Base-by-base conservation (phyloP, 2,113 vertebrate species). In the Aphyosemion australe region DNA sequence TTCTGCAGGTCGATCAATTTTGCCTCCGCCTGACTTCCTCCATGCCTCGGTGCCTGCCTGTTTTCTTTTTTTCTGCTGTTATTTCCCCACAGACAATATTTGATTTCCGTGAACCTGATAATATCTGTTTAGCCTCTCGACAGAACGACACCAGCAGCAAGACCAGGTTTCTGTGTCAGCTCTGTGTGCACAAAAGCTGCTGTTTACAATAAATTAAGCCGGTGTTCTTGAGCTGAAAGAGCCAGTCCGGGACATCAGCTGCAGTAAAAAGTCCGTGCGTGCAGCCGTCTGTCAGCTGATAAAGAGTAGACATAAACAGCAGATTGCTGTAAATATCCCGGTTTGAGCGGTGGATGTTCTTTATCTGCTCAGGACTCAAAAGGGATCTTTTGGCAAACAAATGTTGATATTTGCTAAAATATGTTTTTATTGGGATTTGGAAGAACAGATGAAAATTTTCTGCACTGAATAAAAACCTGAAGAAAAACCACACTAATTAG, bases 11-110 rank as follows among this genome's bases (percentile, higher is more conserved):
- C 1, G 59, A 81, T 89, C 72, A 59, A 64, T 74, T 70, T 51
- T 14, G 61, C 74, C 72, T 67, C 84, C 77, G 74, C 78, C 74
- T 80, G 78, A 86, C 65, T 65, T 47, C 61, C 62, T 56, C 63
- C 69, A 62, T 37, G 65, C 76, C 60, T 74, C 78, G 32, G 41
- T 26, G 64, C 73, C 11, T 41, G 55, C 18, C 12, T 26, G 49
- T 13, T 65, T 61, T 49, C 61, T 60, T 53, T 20, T 34, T 1
- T 26, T 21, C 39, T 55, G 12, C 10, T 53, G 15, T 65, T 79
- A 60, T 78, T 72, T 74, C 68, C 73, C 48, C 12, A 18, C 21
- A 5, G 10, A 77, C 61, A 43, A 34, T 64, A 72, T 83, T 82
- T 65, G 59, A 66, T 72, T 81, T 83, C 57, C 32, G 58, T 49